Percentiles rank a stretch among this genome's conserved stretches.
These are phyloP conservation scores for Amyelois transitella DNA, from an alignment of 1,140 invertebrate species.

Conservation along the genomic window DNA sequence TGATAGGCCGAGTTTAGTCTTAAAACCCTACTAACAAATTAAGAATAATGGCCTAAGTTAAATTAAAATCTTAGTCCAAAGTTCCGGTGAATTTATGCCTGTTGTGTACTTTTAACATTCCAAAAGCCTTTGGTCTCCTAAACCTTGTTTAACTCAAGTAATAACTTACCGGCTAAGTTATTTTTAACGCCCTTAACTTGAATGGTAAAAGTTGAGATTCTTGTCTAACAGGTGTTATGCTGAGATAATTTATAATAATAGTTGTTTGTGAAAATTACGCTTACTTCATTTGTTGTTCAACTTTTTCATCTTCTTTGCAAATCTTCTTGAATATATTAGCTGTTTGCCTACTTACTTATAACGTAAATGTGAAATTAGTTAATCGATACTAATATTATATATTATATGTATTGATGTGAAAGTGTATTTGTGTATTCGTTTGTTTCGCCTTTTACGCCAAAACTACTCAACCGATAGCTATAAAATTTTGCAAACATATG, in stretches of 20 bases:
- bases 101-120: constrained; percentile 33
- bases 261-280: constrained; percentile 5
- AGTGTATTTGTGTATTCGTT: too few species aligned
- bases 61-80: constrained; percentile 52
- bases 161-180: not conserved
- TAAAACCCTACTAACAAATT: constrained; percentile 54
- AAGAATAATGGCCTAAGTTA: constrained; percentile 60
- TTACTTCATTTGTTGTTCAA: not conserved
- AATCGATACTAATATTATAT: too few species aligned
- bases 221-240: not conserved
- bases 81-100: constrained; percentile 33
- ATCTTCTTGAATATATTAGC: too few species aligned
- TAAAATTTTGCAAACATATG: too few species aligned
- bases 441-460: too few species aligned
- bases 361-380: too few species aligned
- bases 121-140: constrained; percentile 7
- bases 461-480: too few species aligned
- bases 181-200: not conserved
- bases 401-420: too few species aligned
- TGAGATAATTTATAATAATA: constrained; percentile 16
- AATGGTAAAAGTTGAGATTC: not conserved
- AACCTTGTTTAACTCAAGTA: constrained; percentile 9
- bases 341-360: too few species aligned
- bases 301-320: not conserved
- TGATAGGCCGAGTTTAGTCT: constrained; percentile 4